Evolutionary conservation across 2,888 invertebrate genomes (phyloP).

Genomic region (Lomographa bimaculata): DNA sequence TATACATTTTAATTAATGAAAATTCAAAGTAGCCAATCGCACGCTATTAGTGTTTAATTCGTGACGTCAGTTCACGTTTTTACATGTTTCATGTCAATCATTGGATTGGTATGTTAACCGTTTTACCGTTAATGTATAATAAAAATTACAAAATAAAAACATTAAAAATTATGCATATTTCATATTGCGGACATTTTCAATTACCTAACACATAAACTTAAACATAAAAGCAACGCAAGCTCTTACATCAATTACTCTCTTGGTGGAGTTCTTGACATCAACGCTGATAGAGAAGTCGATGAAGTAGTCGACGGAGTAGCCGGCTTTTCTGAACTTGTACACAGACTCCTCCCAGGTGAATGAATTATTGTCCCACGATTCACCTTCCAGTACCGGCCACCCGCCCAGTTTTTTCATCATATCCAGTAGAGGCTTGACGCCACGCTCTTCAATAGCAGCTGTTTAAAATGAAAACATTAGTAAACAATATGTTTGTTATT

Average conservation of each 20-base stretch:
- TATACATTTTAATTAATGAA: no score
- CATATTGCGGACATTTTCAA: no score
- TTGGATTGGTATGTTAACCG: no score
- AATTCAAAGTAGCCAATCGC: no score
- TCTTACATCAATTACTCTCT: conserved; percentile 92
- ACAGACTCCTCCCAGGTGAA: conserved; percentile 94
- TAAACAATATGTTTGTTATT: no score
- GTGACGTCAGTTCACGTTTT: no score
- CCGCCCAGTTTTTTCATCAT: conserved; percentile 93
- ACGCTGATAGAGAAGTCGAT: conserved; percentile 95
- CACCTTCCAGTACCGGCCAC: conserved; percentile 95
- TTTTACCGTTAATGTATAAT: no score
- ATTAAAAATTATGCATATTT: no score
- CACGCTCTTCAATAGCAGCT: conserved; percentile 92
- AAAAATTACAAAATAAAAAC: no score
- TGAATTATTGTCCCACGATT: conserved; percentile 86
- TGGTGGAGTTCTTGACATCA: conserved; percentile 94
- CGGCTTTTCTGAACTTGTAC: conserved; percentile 90
- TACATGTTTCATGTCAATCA: no score
- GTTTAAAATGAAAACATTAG: conserved; percentile 30
- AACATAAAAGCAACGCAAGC: conserved; percentile 7
- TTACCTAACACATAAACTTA: no score
- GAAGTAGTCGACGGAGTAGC: conserved; percentile 95
- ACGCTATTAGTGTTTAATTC: no score
- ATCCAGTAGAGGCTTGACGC: conserved; percentile 87